A percentile compares a stretch with the other conserved stretches of the same genome.
These are phyloP conservation scores for Miltochrista miniata DNA, from an alignment of 2,888 invertebrate genomes.

Conservation along the genomic window DNA sequence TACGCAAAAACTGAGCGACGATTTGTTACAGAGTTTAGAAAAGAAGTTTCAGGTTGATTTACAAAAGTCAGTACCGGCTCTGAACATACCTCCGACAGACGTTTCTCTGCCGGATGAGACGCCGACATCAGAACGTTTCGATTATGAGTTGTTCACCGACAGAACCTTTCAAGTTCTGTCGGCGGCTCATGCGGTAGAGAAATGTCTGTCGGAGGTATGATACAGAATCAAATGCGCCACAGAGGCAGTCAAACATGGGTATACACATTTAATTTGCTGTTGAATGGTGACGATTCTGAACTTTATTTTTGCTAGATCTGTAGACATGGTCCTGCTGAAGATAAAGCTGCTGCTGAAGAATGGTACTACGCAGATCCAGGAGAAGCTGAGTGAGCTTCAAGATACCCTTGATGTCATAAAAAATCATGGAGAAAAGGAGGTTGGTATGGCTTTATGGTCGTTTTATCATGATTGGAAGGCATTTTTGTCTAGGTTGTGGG, in stretches of 20 bases:
- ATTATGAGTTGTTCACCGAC: no score
- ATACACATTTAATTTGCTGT: no score
- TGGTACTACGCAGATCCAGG: conserved; percentile 69
- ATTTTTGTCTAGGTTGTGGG: no score
- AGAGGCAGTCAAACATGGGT: no score
- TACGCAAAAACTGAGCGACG: conserved; percentile 63
- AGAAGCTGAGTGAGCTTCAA: conserved; percentile 59
- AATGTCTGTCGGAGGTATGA: no score
- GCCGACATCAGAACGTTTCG: no score
- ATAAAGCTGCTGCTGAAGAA: conserved; percentile 70
- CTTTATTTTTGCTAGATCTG: conserved; percentile 48
- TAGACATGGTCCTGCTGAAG: conserved; percentile 68
- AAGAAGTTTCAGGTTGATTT: conserved; percentile 74
- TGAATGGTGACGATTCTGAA: neutral
- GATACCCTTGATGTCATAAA: conserved; percentile 51
- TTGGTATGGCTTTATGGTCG: conserved; percentile 13
- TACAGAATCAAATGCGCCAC: no score
- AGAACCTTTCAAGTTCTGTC: no score
- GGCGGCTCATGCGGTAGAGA: no score
- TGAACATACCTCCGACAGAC: no score
- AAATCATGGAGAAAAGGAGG: conserved; percentile 51
- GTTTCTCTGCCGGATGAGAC: no score
- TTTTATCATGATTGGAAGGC: no score
- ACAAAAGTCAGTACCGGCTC: conserved; percentile 64
- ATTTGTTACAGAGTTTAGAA: conserved; percentile 72